Evolutionary conservation across 2,888 invertebrate species (phyloP).

Genomic region (Ennomos fuscantarius): DNA sequence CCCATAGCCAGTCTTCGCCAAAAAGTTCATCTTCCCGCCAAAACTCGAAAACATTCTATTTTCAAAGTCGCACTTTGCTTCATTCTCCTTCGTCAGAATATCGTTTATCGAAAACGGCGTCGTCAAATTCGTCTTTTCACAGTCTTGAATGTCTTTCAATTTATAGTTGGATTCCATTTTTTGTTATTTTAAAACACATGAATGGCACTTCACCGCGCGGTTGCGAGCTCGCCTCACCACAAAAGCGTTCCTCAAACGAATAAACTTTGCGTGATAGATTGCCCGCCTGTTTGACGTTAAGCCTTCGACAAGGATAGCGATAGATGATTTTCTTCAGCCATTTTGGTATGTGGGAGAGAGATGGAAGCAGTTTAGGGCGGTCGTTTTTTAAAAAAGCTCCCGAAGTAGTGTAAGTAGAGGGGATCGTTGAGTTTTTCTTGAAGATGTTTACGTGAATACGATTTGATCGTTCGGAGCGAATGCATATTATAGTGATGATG

Average conservation of each 20-base stretch:
- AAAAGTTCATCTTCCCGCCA: slow-evolving; percentile 72
- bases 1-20: slow-evolving; percentile 58
- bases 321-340: slow-evolving; percentile 28
- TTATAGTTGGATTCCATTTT: slow-evolving; percentile 78
- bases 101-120: slow-evolving; percentile 91
- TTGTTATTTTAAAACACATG: slow-evolving; percentile 57
- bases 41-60: slow-evolving; percentile 72
- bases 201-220: slow-evolving; percentile 62
- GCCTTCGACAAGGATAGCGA: slow-evolving; percentile 71
- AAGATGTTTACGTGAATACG: slow-evolving; percentile 83
- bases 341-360: slow-evolving; percentile 49
- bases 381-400: slow-evolving; percentile 79
- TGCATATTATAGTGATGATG: slow-evolving; percentile 55
- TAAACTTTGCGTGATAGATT: slow-evolving; percentile 81
- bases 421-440: slow-evolving; percentile 84
- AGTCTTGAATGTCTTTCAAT: slow-evolving; percentile 72
- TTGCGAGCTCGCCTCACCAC: slow-evolving; percentile 72
- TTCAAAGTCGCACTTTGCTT: slow-evolving; percentile 74
- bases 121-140: slow-evolving; percentile 75
- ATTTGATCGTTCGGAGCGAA: slow-evolving; percentile 75
- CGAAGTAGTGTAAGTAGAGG: slow-evolving; percentile 82
- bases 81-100: slow-evolving; percentile 86
- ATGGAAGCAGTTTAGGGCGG: slow-evolving; percentile 61
- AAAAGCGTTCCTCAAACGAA: slow-evolving; percentile 82
- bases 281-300: slow-evolving; percentile 79